phyloP scores from a whole-genome alignment of 2,797 vertebrate genomes.

The Liparis tanakae region DNA sequence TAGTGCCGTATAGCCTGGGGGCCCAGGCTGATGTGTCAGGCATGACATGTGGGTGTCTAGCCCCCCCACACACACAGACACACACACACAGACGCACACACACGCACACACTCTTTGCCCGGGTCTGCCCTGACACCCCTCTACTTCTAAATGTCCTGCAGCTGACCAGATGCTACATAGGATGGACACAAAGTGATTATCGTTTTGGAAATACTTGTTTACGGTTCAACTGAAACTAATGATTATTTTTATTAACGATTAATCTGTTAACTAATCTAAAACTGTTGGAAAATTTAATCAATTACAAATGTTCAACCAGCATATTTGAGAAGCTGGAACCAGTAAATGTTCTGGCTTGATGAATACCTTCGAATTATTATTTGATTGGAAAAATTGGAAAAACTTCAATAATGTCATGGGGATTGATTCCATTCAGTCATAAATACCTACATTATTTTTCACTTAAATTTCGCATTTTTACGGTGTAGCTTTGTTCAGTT shows the following conservation, averaged over 20 bases:
- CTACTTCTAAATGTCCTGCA: constrained; percentile 86
- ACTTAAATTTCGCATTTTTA: background rate
- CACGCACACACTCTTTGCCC: constrained; percentile 68
- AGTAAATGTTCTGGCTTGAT: background rate
- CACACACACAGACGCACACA: constrained; percentile 71
- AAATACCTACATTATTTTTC: background rate
- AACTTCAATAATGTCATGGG: background rate
- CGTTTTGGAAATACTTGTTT: constrained; percentile 13
- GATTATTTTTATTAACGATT: background rate
- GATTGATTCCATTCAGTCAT: background rate
- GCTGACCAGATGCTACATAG: constrained; percentile 79
- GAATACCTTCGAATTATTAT: background rate
- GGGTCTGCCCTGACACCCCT: constrained; percentile 74
- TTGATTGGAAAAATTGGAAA: background rate
- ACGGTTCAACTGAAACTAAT: background rate
- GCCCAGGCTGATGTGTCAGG: constrained; percentile 82
- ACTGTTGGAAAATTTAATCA: too few relatives aligned
- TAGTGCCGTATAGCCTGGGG: constrained; percentile 85
- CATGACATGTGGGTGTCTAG: constrained; percentile 85
- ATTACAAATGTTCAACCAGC: background rate
- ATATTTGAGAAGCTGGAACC: background rate
- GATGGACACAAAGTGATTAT: constrained; percentile 63
- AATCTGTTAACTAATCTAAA: background rate
- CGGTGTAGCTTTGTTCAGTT: background rate
- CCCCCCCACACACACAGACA: constrained; percentile 66